Conservation (phyloP, 2,888 invertebrate genomes). For the Tricholauxania praeusta region DNA sequence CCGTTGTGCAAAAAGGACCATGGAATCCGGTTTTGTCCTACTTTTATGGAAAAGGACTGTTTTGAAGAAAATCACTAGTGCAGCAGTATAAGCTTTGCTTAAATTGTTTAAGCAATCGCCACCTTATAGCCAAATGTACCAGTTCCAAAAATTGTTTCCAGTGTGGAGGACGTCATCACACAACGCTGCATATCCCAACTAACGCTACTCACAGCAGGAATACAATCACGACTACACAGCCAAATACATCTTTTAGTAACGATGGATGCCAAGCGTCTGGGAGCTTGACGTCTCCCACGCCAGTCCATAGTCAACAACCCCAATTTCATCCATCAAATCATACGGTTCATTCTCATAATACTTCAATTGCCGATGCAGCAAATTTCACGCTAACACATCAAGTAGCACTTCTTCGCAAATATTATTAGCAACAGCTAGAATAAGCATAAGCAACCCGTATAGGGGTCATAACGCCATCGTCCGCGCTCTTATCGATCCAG, state of each 20-base stretch:
- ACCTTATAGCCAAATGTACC: neutral
- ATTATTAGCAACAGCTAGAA: conserved; percentile 1
- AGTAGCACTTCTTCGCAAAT: neutral
- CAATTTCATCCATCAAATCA: neutral
- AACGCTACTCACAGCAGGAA: neutral
- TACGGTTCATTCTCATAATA: too few species aligned
- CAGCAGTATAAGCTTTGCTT: conserved; percentile 1
- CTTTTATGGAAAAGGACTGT: too few species aligned
- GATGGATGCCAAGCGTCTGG: too few species aligned
- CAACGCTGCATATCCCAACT: neutral
- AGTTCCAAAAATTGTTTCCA: neutral
- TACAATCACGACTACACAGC: too few species aligned
- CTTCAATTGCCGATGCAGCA: neutral
- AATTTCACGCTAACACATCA: too few species aligned
- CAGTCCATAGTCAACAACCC: too few species aligned
- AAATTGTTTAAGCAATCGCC: neutral
- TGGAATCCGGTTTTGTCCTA: too few species aligned
- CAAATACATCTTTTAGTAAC: too few species aligned
- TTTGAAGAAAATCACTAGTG: neutral
- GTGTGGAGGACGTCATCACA: conserved; percentile 1
- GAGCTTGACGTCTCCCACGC: neutral
- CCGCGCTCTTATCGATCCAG: conserved; percentile 11
- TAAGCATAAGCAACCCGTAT: neutral
- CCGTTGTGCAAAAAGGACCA: too few species aligned
- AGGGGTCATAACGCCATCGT: neutral